Conservation (phyloP, 2,888 invertebrate genomes). For the Ectobius pallidus region DNA sequence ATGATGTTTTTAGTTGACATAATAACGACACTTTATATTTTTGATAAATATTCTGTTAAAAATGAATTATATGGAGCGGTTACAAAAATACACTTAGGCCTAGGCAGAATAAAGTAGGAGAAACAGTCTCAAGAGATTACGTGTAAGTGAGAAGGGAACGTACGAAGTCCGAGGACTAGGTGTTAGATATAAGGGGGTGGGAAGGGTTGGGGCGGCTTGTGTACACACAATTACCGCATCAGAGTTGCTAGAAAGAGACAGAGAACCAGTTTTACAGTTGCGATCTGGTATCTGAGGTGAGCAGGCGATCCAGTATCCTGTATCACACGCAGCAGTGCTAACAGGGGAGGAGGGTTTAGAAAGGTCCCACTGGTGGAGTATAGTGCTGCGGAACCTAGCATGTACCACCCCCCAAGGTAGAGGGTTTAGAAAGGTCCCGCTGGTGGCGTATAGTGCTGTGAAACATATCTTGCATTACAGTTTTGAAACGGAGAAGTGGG, state of each 20-base stretch:
- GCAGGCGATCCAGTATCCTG: conserved; percentile 6
- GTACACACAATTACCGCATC: conserved; percentile 32
- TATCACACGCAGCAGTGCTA: conserved; percentile 5
- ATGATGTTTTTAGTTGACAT: too few species aligned
- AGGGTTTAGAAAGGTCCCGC: neutral
- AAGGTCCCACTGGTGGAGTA: neutral
- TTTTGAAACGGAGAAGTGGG: too few species aligned
- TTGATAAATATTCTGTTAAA: too few species aligned
- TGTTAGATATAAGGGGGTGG: too few species aligned
- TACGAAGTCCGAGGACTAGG: too few species aligned
- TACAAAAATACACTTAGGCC: too few species aligned
- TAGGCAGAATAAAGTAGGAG: too few species aligned
- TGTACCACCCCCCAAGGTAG: neutral
- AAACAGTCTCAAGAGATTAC: too few species aligned
- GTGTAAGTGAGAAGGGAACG: too few species aligned
- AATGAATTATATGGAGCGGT: too few species aligned
- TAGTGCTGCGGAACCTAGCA: conserved; percentile 12
- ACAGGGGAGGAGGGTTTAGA: neutral
- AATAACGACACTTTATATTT: too few species aligned
- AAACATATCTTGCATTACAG: too few species aligned
- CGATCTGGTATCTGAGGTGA: conserved; percentile 32
- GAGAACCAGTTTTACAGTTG: conserved; percentile 22
- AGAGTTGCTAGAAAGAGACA: conserved; percentile 2
- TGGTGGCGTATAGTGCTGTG: neutral
- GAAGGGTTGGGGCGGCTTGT: neutral